Percentiles rank a stretch among this genome's conserved stretches.
Evolutionary conservation across 2,888 invertebrate species (phyloP).

Genomic region (Sarcophaga carnaria): DNA sequence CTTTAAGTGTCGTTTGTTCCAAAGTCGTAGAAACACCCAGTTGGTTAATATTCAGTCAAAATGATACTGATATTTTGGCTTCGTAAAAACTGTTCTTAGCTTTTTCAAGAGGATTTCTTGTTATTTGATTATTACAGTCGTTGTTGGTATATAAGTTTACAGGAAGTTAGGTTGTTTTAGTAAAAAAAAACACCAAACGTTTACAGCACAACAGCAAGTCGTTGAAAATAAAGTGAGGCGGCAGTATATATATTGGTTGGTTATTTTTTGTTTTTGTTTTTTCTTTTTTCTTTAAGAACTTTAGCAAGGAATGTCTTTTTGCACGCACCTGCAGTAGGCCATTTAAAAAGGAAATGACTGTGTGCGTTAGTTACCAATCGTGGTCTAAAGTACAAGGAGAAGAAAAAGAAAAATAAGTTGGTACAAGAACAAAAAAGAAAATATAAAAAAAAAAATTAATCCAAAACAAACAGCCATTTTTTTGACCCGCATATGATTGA

Average conservation of each 20-base stretch:
- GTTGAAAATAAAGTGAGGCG: conserved; percentile 20
- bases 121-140: conserved; percentile 10
- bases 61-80: conserved; percentile 52
- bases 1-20: conserved; percentile 38
- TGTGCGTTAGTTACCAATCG: conserved; percentile 54
- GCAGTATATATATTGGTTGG: conserved; percentile 49
- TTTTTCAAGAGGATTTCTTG: conserved; percentile 53
- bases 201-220: conserved; percentile 40
- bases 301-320: conserved; percentile 54
- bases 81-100: conserved; percentile 19
- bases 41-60: conserved; percentile 49
- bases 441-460: not conserved
- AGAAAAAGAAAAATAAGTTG: conserved; percentile 2
- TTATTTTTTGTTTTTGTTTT: conserved; percentile 15
- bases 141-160: conserved; percentile 50
- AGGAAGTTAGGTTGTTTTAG: conserved; percentile 54
- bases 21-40: conserved; percentile 49
- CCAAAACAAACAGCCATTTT: not conserved
- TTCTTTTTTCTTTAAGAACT: conserved; percentile 36
- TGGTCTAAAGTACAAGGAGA: conserved; percentile 47
- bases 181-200: conserved; percentile 39
- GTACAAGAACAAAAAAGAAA: conserved; percentile 14
- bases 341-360: conserved; percentile 52
- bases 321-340: conserved; percentile 60
- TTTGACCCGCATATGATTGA: conserved; percentile 27